These are phyloP conservation scores for Paradisaea rubra DNA, from an alignment of 2,113 vertebrate genomes.

Conservation along the genomic window DNA sequence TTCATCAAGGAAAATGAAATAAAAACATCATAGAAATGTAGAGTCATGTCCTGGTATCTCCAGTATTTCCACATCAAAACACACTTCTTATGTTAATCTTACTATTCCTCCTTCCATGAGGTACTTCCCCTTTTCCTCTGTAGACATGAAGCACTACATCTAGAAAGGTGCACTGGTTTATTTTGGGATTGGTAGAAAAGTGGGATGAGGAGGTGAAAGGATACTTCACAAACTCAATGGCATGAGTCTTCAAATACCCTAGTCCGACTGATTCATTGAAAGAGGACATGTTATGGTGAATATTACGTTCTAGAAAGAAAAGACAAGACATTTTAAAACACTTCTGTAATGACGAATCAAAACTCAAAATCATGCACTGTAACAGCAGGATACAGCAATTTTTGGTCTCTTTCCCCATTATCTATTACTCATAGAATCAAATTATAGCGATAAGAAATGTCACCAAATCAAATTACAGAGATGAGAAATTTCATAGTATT, in stretches of 20 bases:
- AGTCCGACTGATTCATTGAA: constrained; percentile 97
- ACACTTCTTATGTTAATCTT: background rate
- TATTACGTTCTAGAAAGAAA: constrained; percentile 85
- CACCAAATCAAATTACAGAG: background rate
- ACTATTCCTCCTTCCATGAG: background rate
- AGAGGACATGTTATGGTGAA: constrained; percentile 98
- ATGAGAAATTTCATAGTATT: background rate
- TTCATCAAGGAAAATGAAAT: constrained; percentile 77
- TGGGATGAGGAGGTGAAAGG: constrained; percentile 61
- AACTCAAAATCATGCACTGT: background rate
- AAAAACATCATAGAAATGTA: background rate
- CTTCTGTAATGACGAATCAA: background rate
- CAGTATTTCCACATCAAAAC: background rate
- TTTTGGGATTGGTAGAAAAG: background rate
- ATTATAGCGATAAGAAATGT: background rate
- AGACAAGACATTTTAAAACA: constrained; percentile 31
- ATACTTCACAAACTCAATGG: constrained; percentile 99
- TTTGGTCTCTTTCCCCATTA: background rate
- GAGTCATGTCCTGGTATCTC: background rate
- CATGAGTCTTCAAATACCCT: constrained; percentile 98
- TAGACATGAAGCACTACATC: background rate
- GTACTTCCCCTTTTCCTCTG: background rate
- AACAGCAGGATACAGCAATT: background rate
- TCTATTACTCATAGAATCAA: background rate
- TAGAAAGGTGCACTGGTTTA: background rate